Evolutionary conservation across 2,888 invertebrate species (phyloP).

Genomic region (Autographa gamma): DNA sequence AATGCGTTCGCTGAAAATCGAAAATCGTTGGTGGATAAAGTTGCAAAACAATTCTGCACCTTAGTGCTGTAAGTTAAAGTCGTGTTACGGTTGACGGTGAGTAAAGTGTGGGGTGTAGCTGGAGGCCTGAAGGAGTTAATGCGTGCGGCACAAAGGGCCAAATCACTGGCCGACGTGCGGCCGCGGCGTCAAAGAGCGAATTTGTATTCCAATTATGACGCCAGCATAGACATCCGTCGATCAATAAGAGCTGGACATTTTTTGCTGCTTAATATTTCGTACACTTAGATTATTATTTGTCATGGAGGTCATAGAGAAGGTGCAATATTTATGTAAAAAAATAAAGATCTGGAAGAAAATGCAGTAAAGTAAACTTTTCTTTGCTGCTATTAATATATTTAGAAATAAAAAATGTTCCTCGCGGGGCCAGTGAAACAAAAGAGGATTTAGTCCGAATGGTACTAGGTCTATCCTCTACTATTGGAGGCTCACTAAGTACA

Average conservation of each 20-base stretch:
- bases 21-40: conserved; percentile 72
- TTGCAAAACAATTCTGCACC: conserved; percentile 33
- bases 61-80: conserved; percentile 63
- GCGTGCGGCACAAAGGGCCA: conserved; percentile 88
- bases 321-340: too few relatives aligned
- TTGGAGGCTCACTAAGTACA: too few relatives aligned
- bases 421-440: too few relatives aligned
- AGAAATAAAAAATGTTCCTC: too few relatives aligned
- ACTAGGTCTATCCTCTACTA: too few relatives aligned
- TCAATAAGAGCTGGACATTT: conserved; percentile 62
- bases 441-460: too few relatives aligned
- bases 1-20: conserved; percentile 76
- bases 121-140: conserved; percentile 87
- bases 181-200: conserved; percentile 85
- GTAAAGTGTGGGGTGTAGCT: conserved; percentile 74
- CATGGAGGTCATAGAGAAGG: not conserved
- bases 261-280: conserved; percentile 18
- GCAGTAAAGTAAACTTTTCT: too few relatives aligned
- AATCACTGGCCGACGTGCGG: conserved; percentile 85
- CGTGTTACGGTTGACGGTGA: conserved; percentile 59
- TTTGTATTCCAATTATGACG: conserved; percentile 89
- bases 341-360: too few relatives aligned
- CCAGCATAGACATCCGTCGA: conserved; percentile 67
- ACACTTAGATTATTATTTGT: not conserved
- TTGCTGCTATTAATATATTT: too few relatives aligned